Conservation (phyloP, 2,888 invertebrate genomes). For the Theretra japonica region DNA sequence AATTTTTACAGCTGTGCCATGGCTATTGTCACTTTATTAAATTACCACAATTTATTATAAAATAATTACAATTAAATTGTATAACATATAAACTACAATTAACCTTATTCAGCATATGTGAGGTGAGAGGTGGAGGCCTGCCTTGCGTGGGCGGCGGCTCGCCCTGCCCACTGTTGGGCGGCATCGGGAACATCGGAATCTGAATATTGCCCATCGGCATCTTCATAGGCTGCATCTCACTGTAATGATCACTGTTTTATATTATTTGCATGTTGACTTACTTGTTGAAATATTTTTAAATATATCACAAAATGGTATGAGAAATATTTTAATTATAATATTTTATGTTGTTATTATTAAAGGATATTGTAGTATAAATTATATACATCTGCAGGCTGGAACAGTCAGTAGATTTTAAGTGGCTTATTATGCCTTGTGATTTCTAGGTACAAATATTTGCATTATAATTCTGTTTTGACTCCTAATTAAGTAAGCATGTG, state of each 20-base stretch:
- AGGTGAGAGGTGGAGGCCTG: slow-evolving; percentile 81
- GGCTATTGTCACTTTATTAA: too few species aligned
- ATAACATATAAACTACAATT: neutral
- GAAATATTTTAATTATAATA: neutral
- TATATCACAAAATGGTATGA: neutral
- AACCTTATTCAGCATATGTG: slow-evolving; percentile 88
- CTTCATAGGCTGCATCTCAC: slow-evolving; percentile 86
- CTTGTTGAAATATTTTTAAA: neutral
- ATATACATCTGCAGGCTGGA: too few species aligned
- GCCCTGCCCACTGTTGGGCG: slow-evolving; percentile 73
- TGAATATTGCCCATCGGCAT: slow-evolving; percentile 85
- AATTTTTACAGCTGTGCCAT: too few species aligned
- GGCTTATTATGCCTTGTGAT: too few species aligned
- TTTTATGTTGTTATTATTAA: neutral
- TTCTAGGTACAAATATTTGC: too few species aligned
- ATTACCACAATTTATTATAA: too few species aligned
- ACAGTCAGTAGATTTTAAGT: too few species aligned
- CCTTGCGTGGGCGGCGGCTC: slow-evolving; percentile 70
- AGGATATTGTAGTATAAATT: neutral
- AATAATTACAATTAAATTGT: too few species aligned
- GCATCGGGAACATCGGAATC: slow-evolving; percentile 89
- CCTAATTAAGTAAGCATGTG: too few species aligned
- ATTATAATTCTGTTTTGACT: too few species aligned
- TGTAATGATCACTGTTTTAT: slow-evolving; percentile 53
- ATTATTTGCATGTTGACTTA: slow-evolving; percentile 1